Base-by-base conservation (phyloP, 2,113 vertebrate species). In the Xiphophorus couchianus region DNA sequence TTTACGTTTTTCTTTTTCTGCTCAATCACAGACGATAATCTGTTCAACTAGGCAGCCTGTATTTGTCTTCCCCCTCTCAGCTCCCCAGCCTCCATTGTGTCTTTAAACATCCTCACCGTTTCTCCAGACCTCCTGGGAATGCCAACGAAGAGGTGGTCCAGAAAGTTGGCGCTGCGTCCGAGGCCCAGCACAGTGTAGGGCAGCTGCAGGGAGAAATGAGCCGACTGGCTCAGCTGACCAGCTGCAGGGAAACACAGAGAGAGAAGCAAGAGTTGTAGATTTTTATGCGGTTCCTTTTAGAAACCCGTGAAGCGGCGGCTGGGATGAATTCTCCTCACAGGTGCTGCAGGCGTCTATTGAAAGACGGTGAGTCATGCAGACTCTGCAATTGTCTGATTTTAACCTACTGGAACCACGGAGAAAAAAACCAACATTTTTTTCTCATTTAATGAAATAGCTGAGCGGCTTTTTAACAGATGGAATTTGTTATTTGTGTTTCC, bases 141-240 rank as follows among this genome's bases (percentile, higher is more conserved):
- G 73, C 98, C 98, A 17, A 99, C 98, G 3, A 91, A 97, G 30
- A 99, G 92, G 87, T 98, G 98, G 84, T 99, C 97, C 0, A 99
- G 96, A 92, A 99, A 99, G 91, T 99, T 99, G 72, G 98, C 97
- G 14, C 98, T 99, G 62, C 97, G 96, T 28, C 97, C 97, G 70
- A 99, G 90, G 37, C 98, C 98, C 37, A 99, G 95, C 31, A 99
- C 96, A 0, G 94, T 98, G 93, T 99, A 99, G 8, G 98, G 98
- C 76, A 99, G 93, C 87, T 99, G 98, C 5, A 99, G 96, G 77
- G 98, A 94, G 75, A 96, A 96, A 84, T 99, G 96, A 1, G 98
- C 97, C 0, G 97, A 98, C 83, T 99, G 97, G 92, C 98, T 99
- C 62, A 99, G 93, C 87, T 99, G 98, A 60, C 97, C 98, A 27